These are phyloP conservation scores for Ennomos fuscantarius DNA, from an alignment of 2,888 invertebrate genomes.

Conservation along the genomic window DNA sequence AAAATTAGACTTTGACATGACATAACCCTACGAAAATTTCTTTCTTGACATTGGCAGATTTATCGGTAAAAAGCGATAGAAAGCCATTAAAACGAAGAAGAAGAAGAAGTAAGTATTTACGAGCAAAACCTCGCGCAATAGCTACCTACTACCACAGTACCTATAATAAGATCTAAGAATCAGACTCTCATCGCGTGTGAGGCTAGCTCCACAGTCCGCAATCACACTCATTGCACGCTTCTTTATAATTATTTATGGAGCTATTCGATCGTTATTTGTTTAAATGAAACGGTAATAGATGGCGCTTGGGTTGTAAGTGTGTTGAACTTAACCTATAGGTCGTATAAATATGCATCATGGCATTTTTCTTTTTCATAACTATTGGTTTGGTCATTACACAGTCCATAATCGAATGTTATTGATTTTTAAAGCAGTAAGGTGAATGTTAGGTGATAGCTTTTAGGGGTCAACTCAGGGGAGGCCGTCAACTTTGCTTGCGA, in stretches of 20 bases:
- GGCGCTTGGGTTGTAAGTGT: constrained; percentile 17
- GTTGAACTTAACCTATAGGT: constrained; percentile 25
- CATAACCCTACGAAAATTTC: too few relatives aligned
- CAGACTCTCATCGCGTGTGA: constrained; percentile 33
- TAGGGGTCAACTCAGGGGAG: too few relatives aligned
- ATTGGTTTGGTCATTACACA: not conserved
- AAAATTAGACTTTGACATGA: too few relatives aligned
- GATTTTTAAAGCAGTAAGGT: not conserved
- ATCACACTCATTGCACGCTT: constrained; percentile 30
- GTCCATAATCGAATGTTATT: constrained; percentile 7
- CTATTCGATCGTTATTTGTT: constrained; percentile 35
- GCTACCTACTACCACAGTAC: not conserved
- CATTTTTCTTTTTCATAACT: constrained; percentile 23
- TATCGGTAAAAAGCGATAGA: too few relatives aligned
- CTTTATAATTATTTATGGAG: constrained; percentile 31
- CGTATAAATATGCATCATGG: constrained; percentile 6
- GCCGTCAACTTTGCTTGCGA: too few relatives aligned
- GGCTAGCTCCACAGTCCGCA: constrained; percentile 16
- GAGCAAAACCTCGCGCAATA: not conserved
- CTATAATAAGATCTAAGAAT: constrained; percentile 24
- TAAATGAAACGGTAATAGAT: constrained; percentile 34
- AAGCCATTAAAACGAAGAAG: too few relatives aligned
- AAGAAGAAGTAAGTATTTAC: too few relatives aligned
- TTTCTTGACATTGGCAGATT: too few relatives aligned
- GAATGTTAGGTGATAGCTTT: too few relatives aligned